phyloP scores from a whole-genome alignment of 2,888 invertebrate species.

The Meloe dianella region DNA sequence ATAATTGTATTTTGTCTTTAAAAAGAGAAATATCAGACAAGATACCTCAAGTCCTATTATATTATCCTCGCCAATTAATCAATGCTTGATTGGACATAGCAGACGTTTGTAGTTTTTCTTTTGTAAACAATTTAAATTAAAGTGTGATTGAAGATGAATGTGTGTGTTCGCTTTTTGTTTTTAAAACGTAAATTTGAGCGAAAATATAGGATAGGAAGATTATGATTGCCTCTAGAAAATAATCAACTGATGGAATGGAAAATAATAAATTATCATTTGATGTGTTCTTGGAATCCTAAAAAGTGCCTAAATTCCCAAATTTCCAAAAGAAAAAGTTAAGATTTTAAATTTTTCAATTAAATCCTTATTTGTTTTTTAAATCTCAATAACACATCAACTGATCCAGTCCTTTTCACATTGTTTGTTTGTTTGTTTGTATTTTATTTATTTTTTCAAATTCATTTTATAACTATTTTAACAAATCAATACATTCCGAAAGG shows the following conservation, averaged over 20 bases:
- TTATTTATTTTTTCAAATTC: neutral
- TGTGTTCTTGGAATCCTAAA: slow-evolving; percentile 52
- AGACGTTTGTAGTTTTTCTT: neutral
- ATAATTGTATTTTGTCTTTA: neutral
- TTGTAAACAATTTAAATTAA: neutral
- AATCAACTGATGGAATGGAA: slow-evolving; percentile 3
- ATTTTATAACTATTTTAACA: neutral
- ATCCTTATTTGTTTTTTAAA: slow-evolving; percentile 26
- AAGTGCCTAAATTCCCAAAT: neutral
- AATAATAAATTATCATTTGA: slow-evolving; percentile 44
- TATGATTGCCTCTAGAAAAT: neutral
- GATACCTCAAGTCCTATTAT: slow-evolving; percentile 27
- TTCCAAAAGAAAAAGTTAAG: neutral
- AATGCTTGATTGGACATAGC: slow-evolving; percentile 20
- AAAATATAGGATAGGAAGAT: neutral
- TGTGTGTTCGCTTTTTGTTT: neutral
- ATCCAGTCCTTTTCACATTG: slow-evolving; percentile 41
- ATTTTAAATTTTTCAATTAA: slow-evolving; percentile 1
- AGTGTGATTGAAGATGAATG: slow-evolving; percentile 1
- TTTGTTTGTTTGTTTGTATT: too few species aligned
- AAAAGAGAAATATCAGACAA: slow-evolving; percentile 11
- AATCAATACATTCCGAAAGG: neutral
- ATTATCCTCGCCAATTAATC: slow-evolving; percentile 29
- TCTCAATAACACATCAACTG: slow-evolving; percentile 55
- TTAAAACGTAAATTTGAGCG: neutral